Percentiles rank a stretch among this genome's conserved stretches.
These are phyloP conservation scores for Eubucco bourcierii DNA, from an alignment of 2,113 vertebrate species.

Conservation along the genomic window DNA sequence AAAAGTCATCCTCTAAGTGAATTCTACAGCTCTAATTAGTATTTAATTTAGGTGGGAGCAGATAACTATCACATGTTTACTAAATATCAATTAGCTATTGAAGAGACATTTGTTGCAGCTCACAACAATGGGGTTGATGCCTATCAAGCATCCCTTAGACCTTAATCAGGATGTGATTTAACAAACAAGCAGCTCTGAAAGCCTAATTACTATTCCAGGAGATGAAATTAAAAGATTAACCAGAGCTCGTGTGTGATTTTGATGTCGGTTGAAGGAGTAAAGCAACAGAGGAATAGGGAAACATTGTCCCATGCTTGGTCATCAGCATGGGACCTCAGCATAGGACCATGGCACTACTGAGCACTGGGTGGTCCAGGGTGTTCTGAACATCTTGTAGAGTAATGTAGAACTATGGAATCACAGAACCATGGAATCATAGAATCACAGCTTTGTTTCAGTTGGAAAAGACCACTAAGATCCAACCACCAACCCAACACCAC, in stretches of 20 bases:
- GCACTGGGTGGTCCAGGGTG: neutral
- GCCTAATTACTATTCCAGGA: neutral
- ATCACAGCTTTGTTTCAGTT: too few species aligned
- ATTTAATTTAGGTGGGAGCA: slow-evolving; percentile 38
- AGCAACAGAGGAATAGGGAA: neutral
- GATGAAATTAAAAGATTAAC: neutral
- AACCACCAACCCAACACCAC: too few species aligned
- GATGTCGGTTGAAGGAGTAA: neutral
- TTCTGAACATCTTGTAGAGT: neutral
- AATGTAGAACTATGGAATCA: too few species aligned
- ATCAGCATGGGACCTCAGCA: too few species aligned
- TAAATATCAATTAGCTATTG: neutral
- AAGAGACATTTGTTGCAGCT: neutral
- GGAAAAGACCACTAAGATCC: too few species aligned
- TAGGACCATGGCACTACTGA: too few species aligned
- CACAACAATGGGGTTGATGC: neutral
- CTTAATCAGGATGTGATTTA: neutral
- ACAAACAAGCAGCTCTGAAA: neutral
- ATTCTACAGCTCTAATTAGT: slow-evolving; percentile 18
- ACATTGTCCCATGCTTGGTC: neutral
- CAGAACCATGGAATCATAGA: too few species aligned
- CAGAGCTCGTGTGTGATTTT: accelerated
- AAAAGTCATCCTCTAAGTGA: neutral
- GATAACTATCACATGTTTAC: slow-evolving; percentile 14
- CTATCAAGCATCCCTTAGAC: neutral